Evolutionary conservation across 1,140 invertebrate species (phyloP), one percentile per base, ranked within the genome.

Genomic region (Cecropterus lyciades): DNA sequence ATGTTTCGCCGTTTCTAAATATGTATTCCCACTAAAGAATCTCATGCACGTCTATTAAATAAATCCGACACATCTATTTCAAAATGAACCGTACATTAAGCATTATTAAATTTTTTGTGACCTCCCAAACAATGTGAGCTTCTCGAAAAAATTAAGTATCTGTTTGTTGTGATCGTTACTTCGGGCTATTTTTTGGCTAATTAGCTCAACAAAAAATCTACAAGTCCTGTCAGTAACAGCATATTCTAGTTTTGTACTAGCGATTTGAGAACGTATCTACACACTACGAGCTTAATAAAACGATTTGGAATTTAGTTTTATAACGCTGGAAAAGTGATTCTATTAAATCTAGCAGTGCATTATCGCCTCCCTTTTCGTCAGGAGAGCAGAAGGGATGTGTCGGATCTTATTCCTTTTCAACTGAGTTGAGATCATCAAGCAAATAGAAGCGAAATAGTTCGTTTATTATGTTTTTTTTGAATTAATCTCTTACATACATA

Each of bases 151-250:
- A 15, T 52, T 52, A 43, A 43, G 43, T 56, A 20, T 42, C 33
- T 43, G 37, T 43, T 56, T 56, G 53, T 56, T 56, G 17, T 56
- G 53, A 56, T 56, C 37, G 37, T 56, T 56, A 20, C 4, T 17
- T 24, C 53, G 17, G n/a, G 13, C 40, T 40, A 33, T 42, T 55
- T 55, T 55, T 30, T 51, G 33, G 33, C 52, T 55, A 42, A 55
- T 55, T 55, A 40, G 7, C 33, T 40, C 6, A 7, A 33, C 45
- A 48, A 48, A 48, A 48, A 20, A 8, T 11, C 37, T 10, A 40
- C 37, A 40, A 40, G 37, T 9, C 2, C 37, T 40, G 37, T 40
- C 37, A 40, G n/a, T 40, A 40, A 4, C 6, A 10, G 15, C 6
- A 48, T 10, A 48, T 20, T 48, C 0, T 3, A 10, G 16, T 48